Base-by-base conservation (phyloP, 2,888 invertebrate genomes). In the Aleiodes alternator region DNA sequence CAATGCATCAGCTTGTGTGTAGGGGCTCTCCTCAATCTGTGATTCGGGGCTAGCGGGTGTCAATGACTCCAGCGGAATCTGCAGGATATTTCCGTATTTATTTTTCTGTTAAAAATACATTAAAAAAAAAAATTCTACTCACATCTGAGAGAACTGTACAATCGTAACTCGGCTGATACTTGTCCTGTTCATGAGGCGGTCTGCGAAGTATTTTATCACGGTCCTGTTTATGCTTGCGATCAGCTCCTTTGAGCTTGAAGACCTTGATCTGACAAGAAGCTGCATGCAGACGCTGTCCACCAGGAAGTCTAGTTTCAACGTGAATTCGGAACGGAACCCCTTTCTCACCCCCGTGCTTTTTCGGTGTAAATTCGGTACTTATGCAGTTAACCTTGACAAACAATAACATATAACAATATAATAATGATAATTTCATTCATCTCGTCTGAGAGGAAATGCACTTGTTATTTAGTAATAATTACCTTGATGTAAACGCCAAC, bases 341-440 rank as follows among this genome's bases (percentile, higher is more conserved):
- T 87, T 98, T 98, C 90, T 98, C 98, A 0, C 98, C 98, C 66
- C 98, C 98, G 90, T 98, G 98, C 87, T 98, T 98, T 89, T 98
- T 98, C 0, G 97, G 96, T 0, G 98, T 98, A 89, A 98, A 98
- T 90, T 98, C 98, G 0, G 98, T 98, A 78, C 98, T 98, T 85
- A 98, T 98, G 90, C 98, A 98, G 90, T 98, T 97, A 66, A 96
- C 95, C 96, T 95, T 51, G 16, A 43, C 31, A 38, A 48, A 4
- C 14, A 34, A 38, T 6, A 50, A 11, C n/a, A 34, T n/a, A 16
- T 23, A 23, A 23, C 23, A 23, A 23, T 23, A 23, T 23, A 23
- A 23, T 23, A 23, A 23, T 23, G 23, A 23, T 23, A 23, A 23
- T 23, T 23, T 64, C 9, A 34, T 3, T 12, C 16, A 57, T 57